phyloP scores from a whole-genome alignment of 2,113 vertebrate genomes.

The Junco hyemalis region DNA sequence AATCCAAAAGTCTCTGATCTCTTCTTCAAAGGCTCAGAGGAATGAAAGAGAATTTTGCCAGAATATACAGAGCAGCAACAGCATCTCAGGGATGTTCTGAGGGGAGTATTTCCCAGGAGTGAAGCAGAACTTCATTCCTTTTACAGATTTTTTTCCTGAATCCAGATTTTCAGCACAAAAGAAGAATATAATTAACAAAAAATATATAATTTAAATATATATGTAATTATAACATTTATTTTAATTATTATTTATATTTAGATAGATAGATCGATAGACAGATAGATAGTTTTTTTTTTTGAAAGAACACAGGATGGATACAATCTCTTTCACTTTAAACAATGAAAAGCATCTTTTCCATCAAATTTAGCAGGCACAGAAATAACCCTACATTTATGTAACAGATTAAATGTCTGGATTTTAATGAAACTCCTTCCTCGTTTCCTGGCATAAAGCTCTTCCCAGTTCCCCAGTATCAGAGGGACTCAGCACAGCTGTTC shows the following conservation, averaged over 20 bases:
- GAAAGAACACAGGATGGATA: background rate
- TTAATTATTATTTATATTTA: no score
- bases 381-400: slow-evolving; percentile 10
- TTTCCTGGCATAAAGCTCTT: background rate
- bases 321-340: background rate
- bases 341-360: slow-evolving; percentile 13
- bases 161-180: no score
- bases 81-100: background rate
- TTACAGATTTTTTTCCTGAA: background rate
- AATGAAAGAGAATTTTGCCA: slow-evolving; percentile 7
- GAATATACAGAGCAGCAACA: background rate
- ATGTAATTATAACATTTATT: no score
- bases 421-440: background rate
- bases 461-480: background rate
- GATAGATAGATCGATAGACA: no score
- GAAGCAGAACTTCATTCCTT: background rate
- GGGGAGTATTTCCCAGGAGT: background rate
- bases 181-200: no score
- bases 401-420: slow-evolving; percentile 21
- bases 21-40: slow-evolving; percentile 14
- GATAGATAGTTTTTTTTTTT: no score
- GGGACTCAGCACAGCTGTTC: background rate
- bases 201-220: no score
- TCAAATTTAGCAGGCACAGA: background rate
- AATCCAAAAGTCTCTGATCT: slow-evolving; percentile 45